A percentile compares a stretch with the other conserved stretches of the same genome.
Evolutionary conservation across 2,797 vertebrate species (phyloP).

Genomic region (Phalloptychus januarius): DNA sequence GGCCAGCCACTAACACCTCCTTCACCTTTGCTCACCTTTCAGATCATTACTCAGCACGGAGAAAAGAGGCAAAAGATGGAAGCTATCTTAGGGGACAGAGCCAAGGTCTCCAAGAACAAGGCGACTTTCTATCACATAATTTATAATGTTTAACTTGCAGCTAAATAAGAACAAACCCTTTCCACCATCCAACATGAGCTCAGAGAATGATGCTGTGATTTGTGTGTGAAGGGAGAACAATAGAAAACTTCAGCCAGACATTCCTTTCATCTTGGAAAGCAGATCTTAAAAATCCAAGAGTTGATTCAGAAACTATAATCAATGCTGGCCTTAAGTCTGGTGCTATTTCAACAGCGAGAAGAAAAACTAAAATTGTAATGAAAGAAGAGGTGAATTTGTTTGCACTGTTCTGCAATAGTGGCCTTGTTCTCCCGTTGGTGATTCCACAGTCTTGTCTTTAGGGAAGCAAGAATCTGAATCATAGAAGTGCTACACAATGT

Average conservation of each 20-base stretch:
- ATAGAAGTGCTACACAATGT: conserved; percentile 29
- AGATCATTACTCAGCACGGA: conserved; percentile 69
- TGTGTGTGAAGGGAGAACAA: conserved; percentile 7
- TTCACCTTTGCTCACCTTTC: conserved; percentile 68
- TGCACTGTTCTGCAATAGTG: conserved; percentile 66
- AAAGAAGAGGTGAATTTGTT: conserved; percentile 68
- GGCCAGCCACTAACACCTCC: conserved; percentile 55
- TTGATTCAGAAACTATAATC: conserved; percentile 75
- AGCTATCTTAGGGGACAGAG: conserved; percentile 65
- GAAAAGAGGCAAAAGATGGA: conserved; percentile 57
- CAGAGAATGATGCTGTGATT: conserved; percentile 47
- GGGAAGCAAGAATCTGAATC: conserved; percentile 49
- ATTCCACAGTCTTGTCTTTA: conserved; percentile 31
- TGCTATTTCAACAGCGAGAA: conserved; percentile 74
- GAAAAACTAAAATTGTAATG: conserved; percentile 64
- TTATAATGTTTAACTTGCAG: conserved; percentile 79
- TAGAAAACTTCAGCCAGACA: conserved; percentile 54
- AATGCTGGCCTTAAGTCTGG: conserved; percentile 68
- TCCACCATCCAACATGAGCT: conserved; percentile 66
- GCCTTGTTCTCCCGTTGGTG: conserved; percentile 46
- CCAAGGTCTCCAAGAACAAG: conserved; percentile 67
- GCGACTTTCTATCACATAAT: conserved; percentile 63
- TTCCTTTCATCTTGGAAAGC: conserved; percentile 68
- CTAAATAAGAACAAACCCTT: conserved; percentile 70
- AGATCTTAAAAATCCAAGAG: conserved; percentile 76